Evolutionary conservation across 2,797 vertebrate species (phyloP).

Genomic region (Enteromius paludinosus): DNA sequence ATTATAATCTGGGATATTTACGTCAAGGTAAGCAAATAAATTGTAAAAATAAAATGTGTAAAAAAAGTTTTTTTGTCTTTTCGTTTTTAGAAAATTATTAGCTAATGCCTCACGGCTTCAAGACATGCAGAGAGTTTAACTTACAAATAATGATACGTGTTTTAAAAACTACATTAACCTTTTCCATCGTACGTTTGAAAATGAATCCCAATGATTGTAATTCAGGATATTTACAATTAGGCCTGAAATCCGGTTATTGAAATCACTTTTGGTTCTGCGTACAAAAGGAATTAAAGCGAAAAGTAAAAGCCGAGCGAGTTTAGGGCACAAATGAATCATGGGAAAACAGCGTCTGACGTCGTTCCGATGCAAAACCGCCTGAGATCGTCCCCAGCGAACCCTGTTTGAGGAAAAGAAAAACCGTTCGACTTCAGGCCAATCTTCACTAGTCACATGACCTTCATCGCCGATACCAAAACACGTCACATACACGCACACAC

Average conservation of each 20-base stretch:
- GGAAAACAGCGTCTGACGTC: constrained; percentile 39
- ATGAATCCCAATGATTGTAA: constrained; percentile 81
- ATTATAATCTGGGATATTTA: constrained; percentile 86
- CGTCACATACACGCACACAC: constrained; percentile 6
- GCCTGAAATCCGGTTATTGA: constrained; percentile 76
- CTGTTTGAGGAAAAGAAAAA: constrained; percentile 68
- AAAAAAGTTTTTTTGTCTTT: constrained; percentile 70
- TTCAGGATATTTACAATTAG: constrained; percentile 80
- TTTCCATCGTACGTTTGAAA: constrained; percentile 71
- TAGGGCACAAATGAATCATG: constrained; percentile 38
- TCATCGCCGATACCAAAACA: constrained; percentile 21
- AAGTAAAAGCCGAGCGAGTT: constrained; percentile 49
- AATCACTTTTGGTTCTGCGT: constrained; percentile 83
- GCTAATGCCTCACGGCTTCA: constrained; percentile 81
- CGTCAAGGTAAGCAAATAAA: constrained; percentile 81
- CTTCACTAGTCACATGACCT: constrained; percentile 24
- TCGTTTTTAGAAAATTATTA: constrained; percentile 82
- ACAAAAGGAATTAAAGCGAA: constrained; percentile 68
- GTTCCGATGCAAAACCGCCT: constrained; percentile 67
- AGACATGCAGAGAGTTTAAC: constrained; percentile 87
- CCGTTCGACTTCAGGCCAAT: constrained; percentile 63
- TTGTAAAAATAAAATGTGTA: constrained; percentile 92
- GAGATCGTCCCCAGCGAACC: constrained; percentile 69
- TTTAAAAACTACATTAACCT: constrained; percentile 84
- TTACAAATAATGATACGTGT: constrained; percentile 86